Base-by-base conservation (phyloP, 2,888 invertebrate species). In the Monopis laevigella region DNA sequence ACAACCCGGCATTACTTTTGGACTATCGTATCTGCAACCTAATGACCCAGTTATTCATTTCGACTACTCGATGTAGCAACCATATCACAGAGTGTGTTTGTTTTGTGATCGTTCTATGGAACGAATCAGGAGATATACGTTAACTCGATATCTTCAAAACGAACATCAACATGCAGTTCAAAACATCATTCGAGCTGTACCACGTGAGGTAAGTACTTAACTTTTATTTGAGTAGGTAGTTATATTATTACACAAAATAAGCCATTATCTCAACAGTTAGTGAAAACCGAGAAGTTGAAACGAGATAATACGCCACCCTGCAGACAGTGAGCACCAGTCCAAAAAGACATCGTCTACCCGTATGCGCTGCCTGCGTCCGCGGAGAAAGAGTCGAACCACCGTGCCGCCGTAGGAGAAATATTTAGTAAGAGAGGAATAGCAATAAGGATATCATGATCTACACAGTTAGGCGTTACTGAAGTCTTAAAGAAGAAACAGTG, bases 71-170 rank as follows among this genome's bases (percentile, higher is more conserved):
- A 40, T 40, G 40, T 40, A 40, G 18, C 30, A 21, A 40, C 40
- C 40, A 40, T 10, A 32, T 32, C 40, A 40, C 40, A 40, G 40
- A 40, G 40, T 40, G 40, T 40, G 40, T 40, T 32, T 40, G 32
- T 19, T 30, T 18, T 40, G 40, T 40, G 32, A 40, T 32, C 40
- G 40, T 40, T 40, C 40, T 40, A 32, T 40, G 40, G 40, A 40
- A 40, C 14, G 40, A 30, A 32, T 32, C 40, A 40, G 40, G 32
- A 40, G 40, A 40, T 21, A 40, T 21, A 7, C 32, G 40, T 40
- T 39, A 40, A 40, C 40, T 40, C 32, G 40, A 32, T 19, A 40
- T 40, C 14, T 40, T 30, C 32, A 40, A 32, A 40, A 32, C 21
- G 40, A 40, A 18, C 40, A 40, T 40, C 30, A 32, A 32, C 40